A percentile compares a stretch with the other conserved stretches of the same genome.
phyloP scores from a whole-genome alignment of 2,113 vertebrate genomes.

The Gavia stellata region DNA sequence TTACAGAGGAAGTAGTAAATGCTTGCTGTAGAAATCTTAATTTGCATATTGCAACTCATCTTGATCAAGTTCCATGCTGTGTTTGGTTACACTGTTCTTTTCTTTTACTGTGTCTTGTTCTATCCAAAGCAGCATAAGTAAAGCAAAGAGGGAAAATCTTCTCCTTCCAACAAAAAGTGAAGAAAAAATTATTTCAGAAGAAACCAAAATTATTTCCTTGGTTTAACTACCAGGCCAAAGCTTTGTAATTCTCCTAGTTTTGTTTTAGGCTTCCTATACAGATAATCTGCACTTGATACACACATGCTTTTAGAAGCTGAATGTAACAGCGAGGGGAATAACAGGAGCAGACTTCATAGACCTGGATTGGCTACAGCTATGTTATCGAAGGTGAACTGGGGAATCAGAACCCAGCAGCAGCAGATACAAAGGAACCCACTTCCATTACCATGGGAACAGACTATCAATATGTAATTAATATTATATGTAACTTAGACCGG shows the following conservation, averaged over 20 bases:
- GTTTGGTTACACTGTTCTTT: not conserved
- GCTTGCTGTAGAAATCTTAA: not conserved
- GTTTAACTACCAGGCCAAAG: not conserved
- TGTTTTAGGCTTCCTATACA: not conserved
- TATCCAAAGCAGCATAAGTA: not conserved
- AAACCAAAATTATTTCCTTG: not conserved
- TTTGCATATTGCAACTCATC: not conserved
- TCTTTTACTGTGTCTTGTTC: not conserved
- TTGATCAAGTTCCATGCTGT: not conserved
- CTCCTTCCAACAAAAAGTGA: not conserved
- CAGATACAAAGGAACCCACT: not conserved
- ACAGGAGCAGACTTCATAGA: not conserved
- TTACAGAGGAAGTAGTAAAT: not conserved
- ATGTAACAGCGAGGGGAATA: not conserved
- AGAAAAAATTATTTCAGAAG: not conserved
- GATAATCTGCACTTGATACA: not conserved
- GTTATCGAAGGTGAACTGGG: fast-evolving
- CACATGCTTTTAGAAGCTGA: not conserved
- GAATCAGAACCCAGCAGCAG: not conserved
- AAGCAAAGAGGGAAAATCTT: not conserved
- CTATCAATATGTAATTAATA: not conserved
- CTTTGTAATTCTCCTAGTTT: not conserved
- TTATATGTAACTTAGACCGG: not conserved
- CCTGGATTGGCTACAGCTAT: not conserved
- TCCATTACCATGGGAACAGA: not conserved